Evolutionary conservation across 2,888 invertebrate species (phyloP).

Genomic region (Lamellibrachia columna): DNA sequence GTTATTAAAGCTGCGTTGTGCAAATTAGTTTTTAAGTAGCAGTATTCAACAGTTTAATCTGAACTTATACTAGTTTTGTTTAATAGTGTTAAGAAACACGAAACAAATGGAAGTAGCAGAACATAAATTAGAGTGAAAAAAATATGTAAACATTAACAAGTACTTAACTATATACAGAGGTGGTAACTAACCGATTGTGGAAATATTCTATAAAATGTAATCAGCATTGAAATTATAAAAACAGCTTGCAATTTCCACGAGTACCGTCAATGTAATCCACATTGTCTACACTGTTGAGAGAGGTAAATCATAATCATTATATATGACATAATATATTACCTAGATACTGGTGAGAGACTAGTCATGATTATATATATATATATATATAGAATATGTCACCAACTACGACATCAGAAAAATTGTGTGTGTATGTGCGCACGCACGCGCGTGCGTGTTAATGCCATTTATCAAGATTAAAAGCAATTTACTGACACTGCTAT

Average conservation of each 20-base stretch:
- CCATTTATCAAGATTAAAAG: too few relatives aligned
- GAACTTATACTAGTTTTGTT: background rate
- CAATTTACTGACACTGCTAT: too few relatives aligned
- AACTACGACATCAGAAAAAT: background rate
- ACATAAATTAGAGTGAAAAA: background rate
- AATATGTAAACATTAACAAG: background rate
- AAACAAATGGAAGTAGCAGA: background rate
- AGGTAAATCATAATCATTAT: background rate
- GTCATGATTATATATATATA: background rate
- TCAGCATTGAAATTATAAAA: conserved; percentile 7
- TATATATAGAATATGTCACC: background rate
- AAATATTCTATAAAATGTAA: background rate
- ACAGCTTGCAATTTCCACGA: background rate
- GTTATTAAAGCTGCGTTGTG: background rate
- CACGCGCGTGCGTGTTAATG: too few relatives aligned
- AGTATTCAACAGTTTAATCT: background rate
- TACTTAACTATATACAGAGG: background rate
- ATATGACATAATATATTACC: too few relatives aligned
- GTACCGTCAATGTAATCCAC: background rate
- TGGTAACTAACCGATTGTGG: background rate
- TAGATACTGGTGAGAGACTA: background rate
- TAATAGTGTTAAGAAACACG: background rate
- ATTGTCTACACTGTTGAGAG: background rate
- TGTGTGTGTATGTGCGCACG: background rate
- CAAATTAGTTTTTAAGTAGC: background rate